These are phyloP conservation scores for Oreohelix idahoensis DNA, from an alignment of 1,140 invertebrate genomes.

Conservation along the genomic window DNA sequence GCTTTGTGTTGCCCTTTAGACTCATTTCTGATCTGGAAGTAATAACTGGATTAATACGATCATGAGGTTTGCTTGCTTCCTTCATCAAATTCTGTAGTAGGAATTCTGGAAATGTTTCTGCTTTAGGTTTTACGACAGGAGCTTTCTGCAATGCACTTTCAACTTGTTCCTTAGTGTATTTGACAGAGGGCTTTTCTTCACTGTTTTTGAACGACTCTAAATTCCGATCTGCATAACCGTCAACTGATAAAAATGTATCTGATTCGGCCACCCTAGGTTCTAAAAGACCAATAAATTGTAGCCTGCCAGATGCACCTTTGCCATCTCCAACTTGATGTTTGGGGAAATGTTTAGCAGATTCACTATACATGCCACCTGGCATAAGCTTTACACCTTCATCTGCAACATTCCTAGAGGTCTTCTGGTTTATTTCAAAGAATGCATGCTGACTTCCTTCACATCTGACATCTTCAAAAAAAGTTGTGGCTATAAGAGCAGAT, in stretches of 20 bases:
- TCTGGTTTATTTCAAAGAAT: neutral
- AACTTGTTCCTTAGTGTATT: neutral
- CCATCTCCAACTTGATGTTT: conserved; percentile 36
- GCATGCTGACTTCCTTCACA: too few relatives aligned
- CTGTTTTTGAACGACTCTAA: neutral
- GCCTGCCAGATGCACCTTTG: conserved; percentile 26
- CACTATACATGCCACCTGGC: conserved; percentile 10
- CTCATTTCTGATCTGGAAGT: conserved; percentile 7
- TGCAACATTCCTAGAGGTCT: conserved; percentile 9
- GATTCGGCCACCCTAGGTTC: neutral
- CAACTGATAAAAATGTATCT: neutral
- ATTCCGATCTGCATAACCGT: neutral
- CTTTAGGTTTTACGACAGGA: neutral
- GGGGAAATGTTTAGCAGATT: neutral
- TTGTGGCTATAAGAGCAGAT: neutral
- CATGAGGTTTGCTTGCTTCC: neutral
- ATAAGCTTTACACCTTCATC: conserved; percentile 34
- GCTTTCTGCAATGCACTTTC: neutral
- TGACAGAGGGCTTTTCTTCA: neutral
- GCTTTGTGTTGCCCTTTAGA: neutral
- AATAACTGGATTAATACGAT: neutral
- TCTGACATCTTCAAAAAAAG: conserved; percentile 9
- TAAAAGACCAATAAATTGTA: neutral
- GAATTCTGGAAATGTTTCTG: neutral
- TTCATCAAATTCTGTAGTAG: neutral